phyloP scores from a whole-genome alignment of 2,888 invertebrate genomes.

The Trichopria drosophilae region DNA sequence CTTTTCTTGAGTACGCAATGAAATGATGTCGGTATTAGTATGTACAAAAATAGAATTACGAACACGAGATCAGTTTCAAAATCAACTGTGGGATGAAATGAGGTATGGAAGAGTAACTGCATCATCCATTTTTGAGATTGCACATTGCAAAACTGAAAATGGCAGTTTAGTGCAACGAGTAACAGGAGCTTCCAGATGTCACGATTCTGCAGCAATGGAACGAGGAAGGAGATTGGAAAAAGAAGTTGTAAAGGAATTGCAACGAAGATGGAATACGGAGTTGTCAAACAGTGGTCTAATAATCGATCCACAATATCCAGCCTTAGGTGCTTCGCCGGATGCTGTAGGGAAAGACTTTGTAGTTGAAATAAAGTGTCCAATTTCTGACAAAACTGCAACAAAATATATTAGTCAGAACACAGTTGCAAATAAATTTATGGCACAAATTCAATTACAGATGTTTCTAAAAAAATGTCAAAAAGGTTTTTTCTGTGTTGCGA shows the following conservation, averaged over 20 bases:
- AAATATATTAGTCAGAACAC: no score
- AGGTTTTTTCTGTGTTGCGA: slow-evolving; percentile 36
- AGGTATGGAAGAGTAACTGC: not conserved
- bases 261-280: not conserved
- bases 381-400: no score
- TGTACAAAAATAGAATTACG: not conserved
- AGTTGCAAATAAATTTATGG: no score
- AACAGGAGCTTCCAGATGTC: slow-evolving; percentile 4
- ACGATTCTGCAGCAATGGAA: slow-evolving; percentile 4
- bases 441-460: slow-evolving; percentile 41
- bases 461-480: slow-evolving; percentile 28
- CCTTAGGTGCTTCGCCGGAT: slow-evolving; percentile 39
- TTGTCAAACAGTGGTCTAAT: slow-evolving; percentile 21
- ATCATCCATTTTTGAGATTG: no score
- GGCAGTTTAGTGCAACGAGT: no score
- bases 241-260: not conserved
- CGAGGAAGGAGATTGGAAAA: slow-evolving; percentile 6
- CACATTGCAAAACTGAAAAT: no score
- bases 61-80: not conserved
- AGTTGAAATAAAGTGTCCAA: slow-evolving; percentile 44
- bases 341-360: slow-evolving; percentile 33
- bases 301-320: slow-evolving; percentile 22
- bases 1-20: no score
- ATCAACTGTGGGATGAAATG: not conserved
- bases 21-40: no score